phyloP scores from a whole-genome alignment of 2,888 invertebrate species.

The Megalurothrips usitatus region DNA sequence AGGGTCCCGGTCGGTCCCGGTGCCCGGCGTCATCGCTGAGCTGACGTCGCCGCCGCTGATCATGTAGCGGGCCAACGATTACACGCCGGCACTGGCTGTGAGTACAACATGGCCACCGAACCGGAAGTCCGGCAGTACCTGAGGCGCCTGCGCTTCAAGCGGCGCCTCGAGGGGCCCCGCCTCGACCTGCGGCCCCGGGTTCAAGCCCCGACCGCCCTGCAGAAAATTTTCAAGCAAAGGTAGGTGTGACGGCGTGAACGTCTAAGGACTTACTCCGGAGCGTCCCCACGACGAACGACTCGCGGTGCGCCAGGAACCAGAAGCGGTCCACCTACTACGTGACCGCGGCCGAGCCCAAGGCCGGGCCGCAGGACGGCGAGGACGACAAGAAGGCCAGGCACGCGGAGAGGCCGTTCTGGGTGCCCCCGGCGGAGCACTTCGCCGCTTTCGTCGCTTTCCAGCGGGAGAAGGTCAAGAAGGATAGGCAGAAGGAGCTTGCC shows the following conservation, averaged over 20 bases:
- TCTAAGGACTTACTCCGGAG: neutral
- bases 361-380: constrained; percentile 38
- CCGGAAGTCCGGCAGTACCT: constrained; percentile 13
- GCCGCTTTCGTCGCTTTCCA: constrained; percentile 18
- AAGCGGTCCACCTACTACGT: constrained; percentile 41
- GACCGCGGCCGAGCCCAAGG: constrained; percentile 39
- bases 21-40: neutral
- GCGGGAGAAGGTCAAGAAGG: neutral
- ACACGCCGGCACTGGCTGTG: neutral
- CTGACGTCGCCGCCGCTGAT: neutral
- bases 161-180: constrained; percentile 1
- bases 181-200: constrained; percentile 10
- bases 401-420: constrained; percentile 37
- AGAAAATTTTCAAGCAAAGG: constrained; percentile 18
- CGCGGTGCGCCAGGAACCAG: neutral
- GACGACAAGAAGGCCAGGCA: constrained; percentile 43
- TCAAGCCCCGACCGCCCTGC: neutral
- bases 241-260: neutral
- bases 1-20: too few species aligned
- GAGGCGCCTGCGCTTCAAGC: constrained; percentile 16
- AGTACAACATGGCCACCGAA: neutral
- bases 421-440: neutral
- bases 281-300: too few species aligned
- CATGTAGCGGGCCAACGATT: neutral
- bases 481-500: neutral